phyloP scores from a whole-genome alignment of 2,888 invertebrate genomes.

The Nemapogon koenigi region DNA sequence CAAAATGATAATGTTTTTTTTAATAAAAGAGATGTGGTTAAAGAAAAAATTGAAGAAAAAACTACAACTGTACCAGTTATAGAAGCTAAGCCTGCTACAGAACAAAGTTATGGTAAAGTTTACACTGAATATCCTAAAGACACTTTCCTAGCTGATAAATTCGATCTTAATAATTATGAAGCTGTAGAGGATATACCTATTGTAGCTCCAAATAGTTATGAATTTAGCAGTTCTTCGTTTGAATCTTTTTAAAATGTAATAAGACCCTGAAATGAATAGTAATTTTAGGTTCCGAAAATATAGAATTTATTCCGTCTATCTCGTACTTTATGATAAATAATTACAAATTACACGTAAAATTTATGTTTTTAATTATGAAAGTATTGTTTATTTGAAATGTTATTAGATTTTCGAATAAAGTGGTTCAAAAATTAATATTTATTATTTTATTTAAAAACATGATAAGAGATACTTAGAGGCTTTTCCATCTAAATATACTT shows the following conservation, averaged over 20 bases:
- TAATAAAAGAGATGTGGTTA: constrained; percentile 2
- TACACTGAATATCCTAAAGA: constrained; percentile 35
- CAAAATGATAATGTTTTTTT: not conserved
- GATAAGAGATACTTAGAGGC: no score
- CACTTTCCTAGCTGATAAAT: constrained; percentile 50
- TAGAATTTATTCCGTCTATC: not conserved
- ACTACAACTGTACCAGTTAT: no score
- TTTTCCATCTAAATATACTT: no score
- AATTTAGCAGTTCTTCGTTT: constrained; percentile 26
- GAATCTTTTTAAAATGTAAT: constrained; percentile 7
- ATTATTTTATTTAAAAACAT: not conserved
- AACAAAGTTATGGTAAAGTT: no score
- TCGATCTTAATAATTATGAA: constrained; percentile 42
- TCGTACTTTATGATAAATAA: not conserved
- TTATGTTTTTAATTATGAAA: not conserved
- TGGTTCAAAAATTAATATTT: not conserved
- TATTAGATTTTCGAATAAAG: not conserved
- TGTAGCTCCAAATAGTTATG: constrained; percentile 20
- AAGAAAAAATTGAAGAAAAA: constrained; percentile 2
- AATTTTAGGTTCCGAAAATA: not conserved
- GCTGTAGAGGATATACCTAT: constrained; percentile 27
- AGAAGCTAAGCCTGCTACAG: no score
- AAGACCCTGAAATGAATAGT: not conserved
- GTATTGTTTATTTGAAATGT: not conserved
- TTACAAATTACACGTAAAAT: not conserved